These are phyloP conservation scores for Luffia ferchaultella DNA, from an alignment of 2,888 invertebrate species.

Conservation along the genomic window DNA sequence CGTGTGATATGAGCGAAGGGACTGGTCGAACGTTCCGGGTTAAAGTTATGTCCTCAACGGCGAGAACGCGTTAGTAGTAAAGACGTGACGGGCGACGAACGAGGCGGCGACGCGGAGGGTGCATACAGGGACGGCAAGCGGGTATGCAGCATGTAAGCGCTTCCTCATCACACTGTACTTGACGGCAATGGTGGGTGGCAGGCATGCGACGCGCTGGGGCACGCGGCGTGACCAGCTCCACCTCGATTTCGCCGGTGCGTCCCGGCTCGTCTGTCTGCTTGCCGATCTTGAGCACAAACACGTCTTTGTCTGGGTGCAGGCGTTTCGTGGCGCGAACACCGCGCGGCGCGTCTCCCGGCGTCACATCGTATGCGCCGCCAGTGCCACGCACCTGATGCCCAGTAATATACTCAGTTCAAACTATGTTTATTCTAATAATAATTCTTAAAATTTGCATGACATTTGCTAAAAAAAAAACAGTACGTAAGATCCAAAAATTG, in stretches of 20 bases:
- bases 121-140: conserved; percentile 33
- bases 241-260: conserved; percentile 71
- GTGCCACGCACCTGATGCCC: too few relatives aligned
- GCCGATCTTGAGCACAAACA: conserved; percentile 77
- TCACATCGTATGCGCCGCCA: conserved; percentile 43
- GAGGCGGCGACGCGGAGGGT: too few relatives aligned
- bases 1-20: too few relatives aligned
- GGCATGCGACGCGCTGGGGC: conserved; percentile 67
- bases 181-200: conserved; percentile 68
- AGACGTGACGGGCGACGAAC: too few relatives aligned
- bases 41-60: too few relatives aligned
- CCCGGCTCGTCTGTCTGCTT: conserved; percentile 71
- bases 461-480: too few relatives aligned
- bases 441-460: too few relatives aligned
- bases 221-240: conserved; percentile 78
- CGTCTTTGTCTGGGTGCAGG: conserved; percentile 73
- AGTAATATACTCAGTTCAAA: too few relatives aligned
- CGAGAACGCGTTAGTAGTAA: too few relatives aligned
- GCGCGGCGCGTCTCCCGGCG: conserved; percentile 56
- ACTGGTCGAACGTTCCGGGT: too few relatives aligned
- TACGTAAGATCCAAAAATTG: too few relatives aligned
- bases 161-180: conserved; percentile 72
- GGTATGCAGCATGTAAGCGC: conserved; percentile 43
- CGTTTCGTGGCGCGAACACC: conserved; percentile 66
- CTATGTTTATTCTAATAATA: too few relatives aligned